Base-by-base conservation (phyloP, 1,140 invertebrate genomes). In the Diabrotica undecimpunctata region DNA sequence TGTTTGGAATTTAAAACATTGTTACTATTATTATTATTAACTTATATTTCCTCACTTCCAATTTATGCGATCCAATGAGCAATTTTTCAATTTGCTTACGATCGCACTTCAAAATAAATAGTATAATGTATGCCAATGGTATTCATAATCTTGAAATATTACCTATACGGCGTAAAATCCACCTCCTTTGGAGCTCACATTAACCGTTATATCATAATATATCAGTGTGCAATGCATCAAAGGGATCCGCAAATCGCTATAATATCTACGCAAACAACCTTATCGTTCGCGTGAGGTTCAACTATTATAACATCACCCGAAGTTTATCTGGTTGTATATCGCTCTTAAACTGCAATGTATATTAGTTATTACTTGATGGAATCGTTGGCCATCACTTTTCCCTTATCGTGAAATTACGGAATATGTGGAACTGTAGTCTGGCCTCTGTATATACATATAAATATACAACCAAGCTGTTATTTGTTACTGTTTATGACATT, bases 321-420 rank as follows among this genome's bases (percentile, higher is more conserved):
- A 64, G 66, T 69, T 70, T 71, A 71, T 71, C 69, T 67, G 56
- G 63, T 52, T 54, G 64, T 68, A 64, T 66, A 66, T 71, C 67
- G 66, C 69, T 67, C 67, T 69, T 66, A 69, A 66, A 66, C 69
- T 66, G 69, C 69, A 66, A 68, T 71, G 69, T 66, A 68, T 71
- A 71, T 71, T 71, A 71, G 69, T 71, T 71, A 71, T 69, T 71
- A 62, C 69, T 65, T 68, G 69, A 70, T 67, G 55, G 64, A 70
- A 68, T 68, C 66, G 67, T 71, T 65, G 61, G 53, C 67, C 64
- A 71, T 71, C 69, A 68, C 63, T 70, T 70, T 65, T 70, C 62
- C 56, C 58, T 70, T 70, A 69, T 69, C 67, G 54, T 25, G 54
- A 36, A 14, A 55, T 39, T 39, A n/a, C 38, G 46, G 3, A 46